Percentiles rank a stretch among this genome's conserved stretches.
These are phyloP conservation scores for Melinaea marsaeus DNA, from an alignment of 2,888 invertebrate genomes.

Conservation along the genomic window DNA sequence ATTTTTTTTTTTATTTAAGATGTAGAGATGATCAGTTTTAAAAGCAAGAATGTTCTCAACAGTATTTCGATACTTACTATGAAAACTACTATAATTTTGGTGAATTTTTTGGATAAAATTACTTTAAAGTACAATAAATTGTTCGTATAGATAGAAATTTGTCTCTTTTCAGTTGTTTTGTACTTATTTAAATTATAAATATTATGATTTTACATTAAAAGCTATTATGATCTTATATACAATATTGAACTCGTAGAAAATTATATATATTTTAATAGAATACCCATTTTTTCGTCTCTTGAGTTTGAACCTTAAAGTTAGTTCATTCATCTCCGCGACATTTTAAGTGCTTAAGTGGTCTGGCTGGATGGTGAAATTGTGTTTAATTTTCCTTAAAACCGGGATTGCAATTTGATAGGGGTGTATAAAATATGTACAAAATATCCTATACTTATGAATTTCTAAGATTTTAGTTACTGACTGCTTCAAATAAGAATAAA, in stretches of 20 bases:
- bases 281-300: slow-evolving; percentile 37
- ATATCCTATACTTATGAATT: background rate
- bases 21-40: too few species aligned
- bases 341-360: slow-evolving; percentile 62
- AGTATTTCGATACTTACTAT: too few species aligned
- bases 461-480: background rate
- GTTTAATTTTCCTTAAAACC: slow-evolving; percentile 48
- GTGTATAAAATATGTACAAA: slow-evolving; percentile 12
- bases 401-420: slow-evolving; percentile 32
- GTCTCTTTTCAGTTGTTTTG: too few species aligned
- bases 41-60: too few species aligned
- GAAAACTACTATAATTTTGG: too few species aligned
- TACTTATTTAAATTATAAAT: too few species aligned
- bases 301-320: slow-evolving; percentile 44
- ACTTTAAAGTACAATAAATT: too few species aligned
- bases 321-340: slow-evolving; percentile 59
- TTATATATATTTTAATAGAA: slow-evolving; percentile 37
- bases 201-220: too few species aligned
- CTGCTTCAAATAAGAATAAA: too few species aligned
- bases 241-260: background rate
- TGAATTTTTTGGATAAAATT: too few species aligned
- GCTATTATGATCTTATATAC: background rate
- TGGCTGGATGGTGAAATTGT: slow-evolving; percentile 48
- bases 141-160: too few species aligned
- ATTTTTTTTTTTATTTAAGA: too few species aligned